Conservation (phyloP, 2,797 vertebrate genomes). For the Micromesistius poutassou region DNA sequence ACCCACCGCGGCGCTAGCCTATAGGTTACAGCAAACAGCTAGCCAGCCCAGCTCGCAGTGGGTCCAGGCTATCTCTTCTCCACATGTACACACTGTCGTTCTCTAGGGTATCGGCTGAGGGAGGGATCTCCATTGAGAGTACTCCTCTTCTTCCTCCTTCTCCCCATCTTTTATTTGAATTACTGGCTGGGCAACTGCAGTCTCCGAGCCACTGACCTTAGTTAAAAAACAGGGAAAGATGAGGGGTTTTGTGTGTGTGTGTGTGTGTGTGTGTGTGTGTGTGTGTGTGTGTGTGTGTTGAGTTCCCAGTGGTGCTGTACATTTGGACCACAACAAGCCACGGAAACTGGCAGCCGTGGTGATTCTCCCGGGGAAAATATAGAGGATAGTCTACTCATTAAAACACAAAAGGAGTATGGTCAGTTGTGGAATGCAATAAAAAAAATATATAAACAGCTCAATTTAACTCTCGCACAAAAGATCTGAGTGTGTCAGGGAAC, state of each 20-base stretch:
- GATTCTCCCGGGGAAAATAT: slow-evolving; percentile 57
- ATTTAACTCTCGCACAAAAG: slow-evolving; percentile 65
- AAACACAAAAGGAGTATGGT: slow-evolving; percentile 68
- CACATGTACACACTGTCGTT: background rate
- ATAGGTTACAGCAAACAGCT: slow-evolving; percentile 53
- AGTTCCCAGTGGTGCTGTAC: slow-evolving; percentile 72
- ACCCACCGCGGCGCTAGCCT: slow-evolving; percentile 42
- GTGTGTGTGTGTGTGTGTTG: slow-evolving; percentile 64
- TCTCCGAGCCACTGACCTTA: slow-evolving; percentile 47
- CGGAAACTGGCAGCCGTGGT: slow-evolving; percentile 65
- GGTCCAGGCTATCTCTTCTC: background rate
- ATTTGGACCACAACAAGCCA: slow-evolving; percentile 70
- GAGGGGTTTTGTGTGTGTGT: slow-evolving; percentile 70
- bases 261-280: slow-evolving; percentile 28
- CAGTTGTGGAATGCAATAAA: slow-evolving; percentile 70
- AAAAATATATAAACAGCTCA: slow-evolving; percentile 56
- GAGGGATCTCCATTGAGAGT: slow-evolving; percentile 39
- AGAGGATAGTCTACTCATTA: slow-evolving; percentile 57
- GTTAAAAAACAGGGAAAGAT: slow-evolving; percentile 65
- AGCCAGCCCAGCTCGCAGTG: slow-evolving; percentile 25
- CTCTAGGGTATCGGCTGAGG: background rate
- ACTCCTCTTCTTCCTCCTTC: slow-evolving; percentile 46
- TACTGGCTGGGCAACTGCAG: slow-evolving; percentile 60
- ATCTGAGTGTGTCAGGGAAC: slow-evolving; percentile 60
- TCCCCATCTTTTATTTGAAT: slow-evolving; percentile 64